Percentiles rank a stretch among this genome's conserved stretches.
phyloP scores from a whole-genome alignment of 2,113 vertebrate species.

The Arizona elegans region DNA sequence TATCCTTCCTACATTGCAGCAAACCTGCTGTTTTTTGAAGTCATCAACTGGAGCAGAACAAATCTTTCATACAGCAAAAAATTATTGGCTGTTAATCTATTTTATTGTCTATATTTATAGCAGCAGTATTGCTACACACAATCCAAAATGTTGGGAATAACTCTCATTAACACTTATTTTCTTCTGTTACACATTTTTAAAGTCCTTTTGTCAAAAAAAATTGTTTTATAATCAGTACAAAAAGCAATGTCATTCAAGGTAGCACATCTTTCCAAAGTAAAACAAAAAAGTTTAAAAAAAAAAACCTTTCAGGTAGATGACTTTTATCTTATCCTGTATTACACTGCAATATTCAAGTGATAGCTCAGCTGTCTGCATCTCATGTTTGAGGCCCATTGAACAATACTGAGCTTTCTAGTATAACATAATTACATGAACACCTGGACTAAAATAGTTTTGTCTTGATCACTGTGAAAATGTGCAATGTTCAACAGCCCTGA shows the following conservation, averaged over 20 bases:
- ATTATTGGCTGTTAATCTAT: neutral
- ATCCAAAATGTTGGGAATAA: neutral
- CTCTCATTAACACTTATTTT: neutral
- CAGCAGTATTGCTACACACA: neutral
- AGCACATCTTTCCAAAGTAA: neutral
- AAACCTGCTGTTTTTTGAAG: neutral
- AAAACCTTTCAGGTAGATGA: neutral
- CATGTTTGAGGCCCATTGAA: neutral
- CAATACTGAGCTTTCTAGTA: slow-evolving; percentile 4
- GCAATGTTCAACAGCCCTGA: slow-evolving; percentile 1
- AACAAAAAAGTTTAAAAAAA: neutral
- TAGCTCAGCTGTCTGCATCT: neutral
- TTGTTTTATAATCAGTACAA: neutral
- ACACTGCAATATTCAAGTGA: neutral
- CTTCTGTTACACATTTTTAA: neutral
- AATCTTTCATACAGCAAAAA: neutral
- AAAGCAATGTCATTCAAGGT: neutral
- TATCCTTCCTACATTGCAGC: neutral
- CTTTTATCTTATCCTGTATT: neutral
- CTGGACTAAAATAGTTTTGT: neutral
- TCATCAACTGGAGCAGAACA: neutral
- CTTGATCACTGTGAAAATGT: slow-evolving; percentile 1
- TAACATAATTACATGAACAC: neutral
- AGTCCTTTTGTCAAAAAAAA: neutral
- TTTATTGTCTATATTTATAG: neutral